Conservation (phyloP, 2,888 invertebrate species). For the Acanthosepion lycidas region DNA sequence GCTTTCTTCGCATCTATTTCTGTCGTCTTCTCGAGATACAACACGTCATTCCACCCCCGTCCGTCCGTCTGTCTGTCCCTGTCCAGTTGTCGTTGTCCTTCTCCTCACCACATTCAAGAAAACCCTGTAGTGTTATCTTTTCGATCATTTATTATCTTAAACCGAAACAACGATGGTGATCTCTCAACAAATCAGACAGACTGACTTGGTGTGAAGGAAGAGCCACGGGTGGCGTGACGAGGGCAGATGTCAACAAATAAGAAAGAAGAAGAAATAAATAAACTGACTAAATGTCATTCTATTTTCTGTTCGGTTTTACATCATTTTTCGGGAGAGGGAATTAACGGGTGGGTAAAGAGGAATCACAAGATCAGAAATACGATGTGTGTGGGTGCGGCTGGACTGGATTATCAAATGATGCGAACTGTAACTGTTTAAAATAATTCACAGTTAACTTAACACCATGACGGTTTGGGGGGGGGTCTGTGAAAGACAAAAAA, state of each 20-base stretch:
- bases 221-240: background rate
- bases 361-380: background rate
- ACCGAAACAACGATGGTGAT: background rate
- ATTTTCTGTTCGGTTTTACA: background rate
- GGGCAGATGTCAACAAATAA: slow-evolving; percentile 35
- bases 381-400: background rate
- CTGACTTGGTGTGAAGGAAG: background rate
- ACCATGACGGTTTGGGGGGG: too few species aligned
- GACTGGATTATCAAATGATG: background rate
- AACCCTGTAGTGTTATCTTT: background rate
- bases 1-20: background rate
- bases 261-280: background rate
- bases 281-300: slow-evolving; percentile 24
- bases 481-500: background rate
- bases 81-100: background rate
- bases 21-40: background rate
- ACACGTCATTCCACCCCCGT: slow-evolving; percentile 48
- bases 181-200: background rate
- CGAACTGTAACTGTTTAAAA: background rate
- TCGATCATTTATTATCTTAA: background rate
- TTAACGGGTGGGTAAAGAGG: background rate
- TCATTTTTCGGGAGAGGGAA: background rate
- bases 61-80: background rate
- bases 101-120: background rate
- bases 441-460: background rate